Base-by-base conservation (phyloP, 2,888 invertebrate genomes). In the Eledona agricola region DNA sequence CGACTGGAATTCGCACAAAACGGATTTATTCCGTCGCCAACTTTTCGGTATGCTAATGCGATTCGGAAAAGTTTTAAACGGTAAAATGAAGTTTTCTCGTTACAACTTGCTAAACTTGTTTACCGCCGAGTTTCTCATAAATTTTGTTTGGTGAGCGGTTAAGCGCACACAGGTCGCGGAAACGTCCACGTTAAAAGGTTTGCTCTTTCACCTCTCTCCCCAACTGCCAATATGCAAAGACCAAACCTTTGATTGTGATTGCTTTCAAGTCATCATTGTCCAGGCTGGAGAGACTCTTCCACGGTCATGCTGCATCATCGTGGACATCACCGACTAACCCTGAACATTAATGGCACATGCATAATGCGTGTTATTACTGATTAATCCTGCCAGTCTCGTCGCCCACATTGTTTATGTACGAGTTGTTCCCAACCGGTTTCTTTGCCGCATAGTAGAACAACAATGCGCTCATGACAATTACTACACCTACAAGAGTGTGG, bases 11-110 rank as follows among this genome's bases (percentile, higher is more conserved):
- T 22, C 16, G 20, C 31, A 15, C 19, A 29, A 37, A 45, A 34
- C 20, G 35, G 51, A 51, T 46, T 51, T 40, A 40, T 54, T 49
- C 32, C 6, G 31, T 45, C 26, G 22, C 34, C 42, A 53, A 42
- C 40, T 54, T 42, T 54, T n/a, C n/a, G 61, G 58, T 59, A 62
- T 63, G 63, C 61, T 65, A 65, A 65, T 65, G 62, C 49, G 55
- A 58, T 61, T 62, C 54, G 59, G 59, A 59, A 54, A 65, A 63
- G 56, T 64, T 63, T 58, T 59, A 64, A 64, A 63, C 62, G 62
- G 58, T 59, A 60, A 65, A 68, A 68, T 66, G 64, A 68, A 69
- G 64, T 68, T 69, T 67, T 68, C 69, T 67, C 69, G 64, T 69
- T 69, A 67, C 63, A 63, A 66, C 54, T 66, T 65, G 57, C 63